phyloP scores from a whole-genome alignment of 2,113 vertebrate species.

The Xenus cinereus region DNA sequence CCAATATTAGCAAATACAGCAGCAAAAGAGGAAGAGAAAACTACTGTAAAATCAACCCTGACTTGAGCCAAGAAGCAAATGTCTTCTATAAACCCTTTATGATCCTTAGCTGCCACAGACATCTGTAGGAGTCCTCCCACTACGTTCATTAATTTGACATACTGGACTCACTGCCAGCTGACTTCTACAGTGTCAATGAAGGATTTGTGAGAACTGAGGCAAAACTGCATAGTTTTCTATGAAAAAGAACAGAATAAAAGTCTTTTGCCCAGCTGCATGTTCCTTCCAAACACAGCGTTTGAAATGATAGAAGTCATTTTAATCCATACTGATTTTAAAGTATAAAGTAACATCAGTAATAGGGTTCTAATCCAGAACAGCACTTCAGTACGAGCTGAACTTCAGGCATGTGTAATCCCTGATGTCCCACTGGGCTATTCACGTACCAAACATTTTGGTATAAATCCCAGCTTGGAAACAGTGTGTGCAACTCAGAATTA shows the following conservation, averaged over 20 bases:
- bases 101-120: background rate
- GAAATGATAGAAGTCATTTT: background rate
- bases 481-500: background rate
- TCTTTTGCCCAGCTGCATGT: background rate
- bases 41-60: background rate
- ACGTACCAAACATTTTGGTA: background rate
- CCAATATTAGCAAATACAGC: background rate
- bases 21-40: background rate
- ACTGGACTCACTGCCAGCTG: background rate
- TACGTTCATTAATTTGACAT: background rate
- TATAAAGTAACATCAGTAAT: background rate
- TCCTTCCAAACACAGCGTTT: background rate
- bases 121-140: conserved; percentile 41
- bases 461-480: background rate
- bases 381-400: background rate
- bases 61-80: background rate
- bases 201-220: conserved; percentile 13
- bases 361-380: background rate
- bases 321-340: background rate
- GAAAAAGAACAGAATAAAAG: background rate
- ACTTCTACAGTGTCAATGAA: background rate
- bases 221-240: background rate
- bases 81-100: background rate
- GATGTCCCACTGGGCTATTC: background rate
- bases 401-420: background rate